phyloP scores from a whole-genome alignment of 2,888 invertebrate genomes.

The Thysanoteuthis rhombus region DNA sequence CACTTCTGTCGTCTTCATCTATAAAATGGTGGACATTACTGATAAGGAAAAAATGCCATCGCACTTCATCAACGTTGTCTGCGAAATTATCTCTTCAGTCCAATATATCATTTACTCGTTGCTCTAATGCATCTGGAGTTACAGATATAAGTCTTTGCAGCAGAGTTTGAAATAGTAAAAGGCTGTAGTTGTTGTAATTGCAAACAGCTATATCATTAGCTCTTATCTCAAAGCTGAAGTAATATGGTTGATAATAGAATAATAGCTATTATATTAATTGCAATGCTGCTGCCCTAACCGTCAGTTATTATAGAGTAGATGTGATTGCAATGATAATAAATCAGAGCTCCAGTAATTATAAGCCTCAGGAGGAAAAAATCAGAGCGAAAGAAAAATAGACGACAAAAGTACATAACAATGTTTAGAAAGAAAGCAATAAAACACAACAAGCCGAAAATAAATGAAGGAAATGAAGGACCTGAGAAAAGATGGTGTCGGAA shows the following conservation, averaged over 20 bases:
- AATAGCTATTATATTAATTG: background rate
- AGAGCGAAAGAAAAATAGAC: background rate
- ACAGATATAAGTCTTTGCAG: background rate
- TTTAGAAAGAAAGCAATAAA: background rate
- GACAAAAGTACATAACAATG: background rate
- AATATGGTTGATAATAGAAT: background rate
- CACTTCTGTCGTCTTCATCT: background rate
- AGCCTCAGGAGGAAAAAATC: background rate
- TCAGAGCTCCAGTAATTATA: background rate
- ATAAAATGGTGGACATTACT: background rate
- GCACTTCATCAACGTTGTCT: background rate
- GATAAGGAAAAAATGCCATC: background rate
- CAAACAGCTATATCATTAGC: background rate
- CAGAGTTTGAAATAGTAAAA: background rate
- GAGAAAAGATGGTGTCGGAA: too few relatives aligned
- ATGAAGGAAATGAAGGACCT: too few relatives aligned
- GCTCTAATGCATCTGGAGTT: background rate
- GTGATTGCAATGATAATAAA: background rate
- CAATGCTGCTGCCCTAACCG: background rate
- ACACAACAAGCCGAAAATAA: background rate
- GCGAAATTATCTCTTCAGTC: background rate
- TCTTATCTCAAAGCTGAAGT: background rate
- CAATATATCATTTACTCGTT: background rate
- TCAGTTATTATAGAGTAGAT: background rate
- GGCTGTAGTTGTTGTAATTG: background rate